phyloP scores from a whole-genome alignment of 1,140 invertebrate species.

The Zeugodacus cucurbitae region DNA sequence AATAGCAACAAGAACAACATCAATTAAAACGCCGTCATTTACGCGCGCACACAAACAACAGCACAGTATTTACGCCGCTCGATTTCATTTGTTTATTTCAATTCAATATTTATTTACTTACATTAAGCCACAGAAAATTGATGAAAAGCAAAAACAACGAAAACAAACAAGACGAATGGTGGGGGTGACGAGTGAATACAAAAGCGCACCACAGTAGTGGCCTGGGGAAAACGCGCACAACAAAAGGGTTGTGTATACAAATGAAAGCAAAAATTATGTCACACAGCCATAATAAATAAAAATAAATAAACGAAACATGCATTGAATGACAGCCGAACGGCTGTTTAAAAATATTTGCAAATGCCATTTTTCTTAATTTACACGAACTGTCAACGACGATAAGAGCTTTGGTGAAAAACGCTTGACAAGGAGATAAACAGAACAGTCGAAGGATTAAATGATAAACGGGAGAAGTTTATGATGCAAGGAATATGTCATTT shows the following conservation, averaged over 20 bases:
- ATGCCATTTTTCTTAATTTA: conserved; percentile 21
- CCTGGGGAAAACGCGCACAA: not conserved
- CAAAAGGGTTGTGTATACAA: not conserved
- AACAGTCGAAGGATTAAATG: not conserved
- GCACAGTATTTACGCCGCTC: not conserved
- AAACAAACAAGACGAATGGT: not conserved
- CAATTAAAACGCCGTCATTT: not conserved
- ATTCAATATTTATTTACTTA: conserved; percentile 35
- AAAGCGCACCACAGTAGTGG: not conserved
- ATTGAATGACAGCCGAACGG: not conserved
- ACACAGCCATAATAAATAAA: not conserved
- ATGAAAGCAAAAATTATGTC: not conserved
- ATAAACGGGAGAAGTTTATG: not conserved
- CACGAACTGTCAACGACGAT: not conserved
- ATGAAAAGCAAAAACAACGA: not conserved
- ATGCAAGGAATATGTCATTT: not conserved
- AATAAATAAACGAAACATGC: not conserved
- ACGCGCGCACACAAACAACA: not conserved
- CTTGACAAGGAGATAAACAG: not conserved
- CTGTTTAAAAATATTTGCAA: not conserved
- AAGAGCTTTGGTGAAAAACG: conserved; percentile 7
- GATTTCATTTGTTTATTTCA: conserved; percentile 28
- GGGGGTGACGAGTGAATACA: not conserved
- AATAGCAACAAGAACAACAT: not conserved
- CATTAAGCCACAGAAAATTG: not conserved